Evolutionary conservation across 2,888 invertebrate species (phyloP).

Genomic region (Dermolepida albohirtum): DNA sequence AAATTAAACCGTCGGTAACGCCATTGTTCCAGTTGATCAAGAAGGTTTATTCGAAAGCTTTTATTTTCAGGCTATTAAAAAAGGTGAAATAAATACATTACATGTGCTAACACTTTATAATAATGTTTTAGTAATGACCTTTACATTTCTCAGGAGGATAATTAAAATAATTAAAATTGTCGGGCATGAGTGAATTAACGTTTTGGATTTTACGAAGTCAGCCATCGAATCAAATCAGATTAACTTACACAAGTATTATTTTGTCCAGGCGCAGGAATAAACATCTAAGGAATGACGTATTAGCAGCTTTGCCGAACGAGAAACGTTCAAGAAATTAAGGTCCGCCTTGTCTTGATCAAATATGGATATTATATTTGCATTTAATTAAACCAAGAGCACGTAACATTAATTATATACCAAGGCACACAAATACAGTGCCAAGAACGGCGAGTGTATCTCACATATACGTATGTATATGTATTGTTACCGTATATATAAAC

Average conservation of each 20-base stretch:
- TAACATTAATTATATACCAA: conserved; percentile 42
- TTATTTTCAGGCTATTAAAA: no score
- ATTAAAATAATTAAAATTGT: conserved; percentile 14
- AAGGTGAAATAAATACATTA: no score
- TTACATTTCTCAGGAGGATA: background rate
- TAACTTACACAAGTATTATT: conserved; percentile 27
- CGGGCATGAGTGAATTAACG: conserved; percentile 6
- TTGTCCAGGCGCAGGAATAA: conserved; percentile 30
- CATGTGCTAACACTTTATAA: no score
- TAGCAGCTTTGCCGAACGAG: conserved; percentile 35
- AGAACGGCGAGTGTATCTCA: conserved; percentile 4
- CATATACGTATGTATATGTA: conserved; percentile 17
- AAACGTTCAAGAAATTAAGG: conserved; percentile 41
- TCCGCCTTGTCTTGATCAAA: conserved; percentile 43
- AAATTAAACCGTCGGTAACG: no score
- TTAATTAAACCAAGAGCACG: conserved; percentile 44
- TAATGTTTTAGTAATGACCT: background rate
- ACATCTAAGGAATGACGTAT: conserved; percentile 33
- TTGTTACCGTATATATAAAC: conserved; percentile 11
- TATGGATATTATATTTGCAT: conserved; percentile 44
- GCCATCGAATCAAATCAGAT: conserved; percentile 23
- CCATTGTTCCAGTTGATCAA: no score
- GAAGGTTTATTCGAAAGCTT: no score
- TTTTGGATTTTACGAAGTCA: conserved; percentile 17
- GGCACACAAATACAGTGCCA: conserved; percentile 33